Percentiles rank a stretch among this genome's conserved stretches.
Evolutionary conservation across 2,888 invertebrate species (phyloP).

Genomic region (Amaurobius ferox): DNA sequence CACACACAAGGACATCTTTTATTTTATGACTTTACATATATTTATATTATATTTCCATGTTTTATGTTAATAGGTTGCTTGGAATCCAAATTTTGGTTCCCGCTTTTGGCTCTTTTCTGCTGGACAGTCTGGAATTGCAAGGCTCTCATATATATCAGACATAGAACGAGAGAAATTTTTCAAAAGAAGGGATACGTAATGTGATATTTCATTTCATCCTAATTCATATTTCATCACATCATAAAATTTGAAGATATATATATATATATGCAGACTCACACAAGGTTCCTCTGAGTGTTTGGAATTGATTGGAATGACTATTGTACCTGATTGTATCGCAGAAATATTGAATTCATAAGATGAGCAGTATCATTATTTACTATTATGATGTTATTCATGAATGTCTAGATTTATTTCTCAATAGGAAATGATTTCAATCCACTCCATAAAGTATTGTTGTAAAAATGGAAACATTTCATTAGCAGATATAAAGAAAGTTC

Average conservation of each 20-base stretch:
- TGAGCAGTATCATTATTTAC: too few species aligned
- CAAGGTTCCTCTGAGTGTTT: background rate
- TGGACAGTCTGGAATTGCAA: constrained; percentile 79
- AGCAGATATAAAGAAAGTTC: too few species aligned
- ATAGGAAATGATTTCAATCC: too few species aligned
- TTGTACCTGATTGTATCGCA: background rate
- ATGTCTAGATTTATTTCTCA: too few species aligned
- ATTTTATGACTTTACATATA: too few species aligned
- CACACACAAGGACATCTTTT: too few species aligned
- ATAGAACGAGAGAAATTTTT: background rate
- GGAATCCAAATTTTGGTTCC: constrained; percentile 80
- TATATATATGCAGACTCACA: background rate
- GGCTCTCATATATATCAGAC: constrained; percentile 75
- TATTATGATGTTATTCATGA: too few species aligned
- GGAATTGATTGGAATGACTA: background rate
- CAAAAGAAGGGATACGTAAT: background rate
- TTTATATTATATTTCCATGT: too few species aligned
- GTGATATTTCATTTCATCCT: constrained; percentile 1
- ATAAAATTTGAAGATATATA: background rate
- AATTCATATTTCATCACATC: background rate
- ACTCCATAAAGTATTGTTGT: too few species aligned
- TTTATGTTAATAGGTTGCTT: constrained; percentile 76
- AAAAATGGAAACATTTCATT: too few species aligned
- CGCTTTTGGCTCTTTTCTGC: constrained; percentile 79
- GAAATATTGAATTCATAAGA: too few species aligned